Evolutionary conservation across 64 coral and sea anemone species (phyloP), one percentile per base, ranked within the genome.

Genomic region (Actinia equina): DNA sequence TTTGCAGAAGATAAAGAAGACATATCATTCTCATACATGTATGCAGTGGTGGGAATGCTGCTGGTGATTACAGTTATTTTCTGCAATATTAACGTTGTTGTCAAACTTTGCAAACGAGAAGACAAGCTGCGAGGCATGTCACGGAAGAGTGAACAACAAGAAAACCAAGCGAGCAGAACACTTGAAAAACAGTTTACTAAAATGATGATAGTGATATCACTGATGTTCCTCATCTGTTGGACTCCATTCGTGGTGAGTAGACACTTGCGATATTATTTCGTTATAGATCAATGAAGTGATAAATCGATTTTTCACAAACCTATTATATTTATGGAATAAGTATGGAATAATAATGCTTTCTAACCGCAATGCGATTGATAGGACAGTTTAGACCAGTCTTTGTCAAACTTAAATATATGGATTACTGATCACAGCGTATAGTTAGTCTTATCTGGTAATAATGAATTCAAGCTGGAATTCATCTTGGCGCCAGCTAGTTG

Each of bases 171-270:
- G 53, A 22, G 37, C 7, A 44, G 52, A 87, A 59, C 59, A 65
- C 90, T 92, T 20, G 94, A 96, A 46, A 90, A 18, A 77, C 94
- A 96, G 59, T 96, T 96, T 78, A 80, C 84, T 7, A 89, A 89
- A 61, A 96, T 89, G 85, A 96, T 96, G 94, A 82, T 90, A 7
- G 64, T 96, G 23, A 96, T 96, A 80, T 96, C 94, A 17, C 58
- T 89, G 6, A 84, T 96, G 2, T 96, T 93, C 51, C 80, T 96
- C 6, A 79, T 93, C 46, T 92, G 94, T 11, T 96, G 94, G 94
- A 90, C 91, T 22, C 94, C 94, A 7, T 93, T 93, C 53, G 87
- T 87, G 91, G 94, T 96, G 88, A 90, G 94, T 84, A 13, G 15
- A 69, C 5, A 23, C 58, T 37, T 37, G 1, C 30, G 30, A 37